A percentile compares a stretch with the other conserved stretches of the same genome.
phyloP scores from a whole-genome alignment of 2,888 invertebrate species.

The Cantharis flavilabris region DNA sequence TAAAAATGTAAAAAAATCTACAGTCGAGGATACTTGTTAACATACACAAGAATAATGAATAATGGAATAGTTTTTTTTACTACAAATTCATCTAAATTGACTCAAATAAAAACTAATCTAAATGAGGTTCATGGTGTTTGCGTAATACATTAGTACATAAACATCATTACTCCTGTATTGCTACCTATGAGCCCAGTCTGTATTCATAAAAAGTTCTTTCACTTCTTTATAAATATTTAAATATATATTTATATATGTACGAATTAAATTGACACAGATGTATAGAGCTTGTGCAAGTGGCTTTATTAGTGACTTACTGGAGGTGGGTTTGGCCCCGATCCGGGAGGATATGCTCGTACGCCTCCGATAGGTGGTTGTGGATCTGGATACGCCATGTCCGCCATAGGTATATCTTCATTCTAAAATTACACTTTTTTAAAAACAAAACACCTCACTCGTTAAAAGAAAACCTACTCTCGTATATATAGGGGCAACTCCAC shows the following conservation, averaged over 20 bases:
- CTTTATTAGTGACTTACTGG: constrained; percentile 57
- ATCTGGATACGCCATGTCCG: constrained; percentile 75
- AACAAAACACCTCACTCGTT: not conserved
- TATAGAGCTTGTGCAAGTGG: constrained; percentile 49
- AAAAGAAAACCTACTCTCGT: constrained; percentile 58
- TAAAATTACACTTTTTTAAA: constrained; percentile 41
- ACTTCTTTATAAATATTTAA: constrained; percentile 27
- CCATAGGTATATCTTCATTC: constrained; percentile 76
- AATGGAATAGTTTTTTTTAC: constrained; percentile 33
- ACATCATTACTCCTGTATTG: constrained; percentile 43
- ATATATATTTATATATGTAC: constrained; percentile 35
- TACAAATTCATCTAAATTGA: constrained; percentile 35
- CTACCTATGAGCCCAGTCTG: constrained; percentile 45
- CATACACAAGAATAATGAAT: constrained; percentile 33
- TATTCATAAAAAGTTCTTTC: constrained; percentile 19
- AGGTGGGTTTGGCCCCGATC: constrained; percentile 55
- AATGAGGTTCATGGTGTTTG: constrained; percentile 46
- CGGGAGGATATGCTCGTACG: constrained; percentile 53
- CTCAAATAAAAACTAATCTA: constrained; percentile 40
- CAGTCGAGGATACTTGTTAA: constrained; percentile 43
- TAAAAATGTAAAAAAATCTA: constrained; percentile 37
- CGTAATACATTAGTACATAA: constrained; percentile 34
- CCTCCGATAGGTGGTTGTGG: constrained; percentile 54
- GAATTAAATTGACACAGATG: constrained; percentile 52
- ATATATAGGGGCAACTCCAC: constrained; percentile 59